Evolutionary conservation across 2,888 invertebrate species (phyloP), one percentile per base, ranked within the genome.

Genomic region (Hypselothyrea guttata): DNA sequence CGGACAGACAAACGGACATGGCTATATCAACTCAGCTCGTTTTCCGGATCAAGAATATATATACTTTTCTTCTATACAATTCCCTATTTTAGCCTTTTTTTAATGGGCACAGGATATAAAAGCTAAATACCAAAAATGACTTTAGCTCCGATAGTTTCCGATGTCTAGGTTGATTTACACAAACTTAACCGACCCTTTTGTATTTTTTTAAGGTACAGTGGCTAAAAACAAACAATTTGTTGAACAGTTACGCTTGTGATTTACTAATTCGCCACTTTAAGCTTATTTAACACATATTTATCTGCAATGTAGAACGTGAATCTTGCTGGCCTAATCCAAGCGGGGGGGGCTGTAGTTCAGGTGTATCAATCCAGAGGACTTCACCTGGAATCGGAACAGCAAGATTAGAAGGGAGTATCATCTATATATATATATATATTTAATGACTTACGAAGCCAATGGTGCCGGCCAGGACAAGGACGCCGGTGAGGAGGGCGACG

Each of bases 341-440:
- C 91, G 90, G 86, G 94, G 94, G 13, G 92, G 92, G 35, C 90
- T 90, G 88, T 89, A 93, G 91, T 94, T 93, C 46, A 94, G 90
- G 88, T 92, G 91, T 62, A 94, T 87, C 27, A 93, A 86, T 12
- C 93, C 94, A 0, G 92, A 91, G 15, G 92, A 84, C 86, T 93
- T 93, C 15, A 92, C 93, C 93, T 93, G 9, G n/a, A 22, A 5
- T 22, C 22, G 22, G 22, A 22, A 4, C 22, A n/a, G n/a, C n/a
- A n/a, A n/a, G n/a, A n/a, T n/a, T n/a, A n/a, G n/a, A n/a, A n/a
- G n/a, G n/a, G n/a, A n/a, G n/a, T n/a, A n/a, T n/a, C n/a, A n/a
- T n/a, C n/a, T n/a, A n/a, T n/a, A n/a, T n/a, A 12, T 7, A 4
- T 2, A 2, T 2, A 13, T 4, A 8, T 7, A 8, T 1, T 30